These are phyloP conservation scores for Ochotona princeps DNA, from an alignment of 2,113 vertebrate genomes.

Conservation along the genomic window DNA sequence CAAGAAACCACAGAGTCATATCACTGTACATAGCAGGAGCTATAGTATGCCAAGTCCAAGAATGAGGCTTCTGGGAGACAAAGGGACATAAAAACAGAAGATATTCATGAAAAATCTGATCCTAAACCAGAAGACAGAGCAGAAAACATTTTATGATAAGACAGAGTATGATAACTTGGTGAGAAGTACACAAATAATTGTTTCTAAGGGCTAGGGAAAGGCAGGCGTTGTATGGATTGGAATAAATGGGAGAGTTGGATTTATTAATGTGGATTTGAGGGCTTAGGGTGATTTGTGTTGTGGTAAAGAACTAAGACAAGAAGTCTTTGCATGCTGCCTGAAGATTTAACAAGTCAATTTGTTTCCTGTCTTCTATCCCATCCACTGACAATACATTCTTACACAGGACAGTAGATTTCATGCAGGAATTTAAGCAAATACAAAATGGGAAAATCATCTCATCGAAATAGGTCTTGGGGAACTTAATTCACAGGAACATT, in stretches of 20 bases:
- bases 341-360: constrained; percentile 56
- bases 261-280: constrained; percentile 45
- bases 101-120: constrained; percentile 50
- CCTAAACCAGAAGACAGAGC: constrained; percentile 18
- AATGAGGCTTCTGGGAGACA: neutral
- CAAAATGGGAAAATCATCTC: neutral
- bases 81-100: neutral
- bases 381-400: constrained; percentile 40
- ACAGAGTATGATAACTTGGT: neutral
- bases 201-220: constrained; percentile 16
- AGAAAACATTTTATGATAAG: constrained; percentile 37
- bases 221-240: neutral
- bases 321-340: constrained; percentile 56
- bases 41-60: neutral
- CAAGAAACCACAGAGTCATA: neutral
- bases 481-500: constrained; percentile 38
- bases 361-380: constrained; percentile 32
- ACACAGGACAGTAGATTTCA: constrained; percentile 40
- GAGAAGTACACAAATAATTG: constrained; percentile 33
- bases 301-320: constrained; percentile 2
- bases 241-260: neutral
- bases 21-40: neutral
- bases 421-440: constrained; percentile 33
- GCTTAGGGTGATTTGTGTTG: constrained; percentile 60
- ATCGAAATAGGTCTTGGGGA: constrained; percentile 43